These are phyloP conservation scores for Silurus aristotelis DNA, from an alignment of 2,797 vertebrate species.

Conservation along the genomic window DNA sequence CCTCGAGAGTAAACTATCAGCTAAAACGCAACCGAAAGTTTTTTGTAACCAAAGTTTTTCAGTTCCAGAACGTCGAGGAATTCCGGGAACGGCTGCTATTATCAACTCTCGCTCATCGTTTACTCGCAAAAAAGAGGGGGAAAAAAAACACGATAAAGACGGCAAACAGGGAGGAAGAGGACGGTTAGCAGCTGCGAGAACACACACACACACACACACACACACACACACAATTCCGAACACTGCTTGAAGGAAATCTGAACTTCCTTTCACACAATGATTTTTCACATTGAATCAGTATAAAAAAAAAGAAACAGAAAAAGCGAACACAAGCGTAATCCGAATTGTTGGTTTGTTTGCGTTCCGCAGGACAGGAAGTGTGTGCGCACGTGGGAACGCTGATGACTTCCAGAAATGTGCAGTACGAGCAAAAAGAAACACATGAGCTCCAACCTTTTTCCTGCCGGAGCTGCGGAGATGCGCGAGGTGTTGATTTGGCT, in stretches of 20 bases:
- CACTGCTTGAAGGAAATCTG: not conserved
- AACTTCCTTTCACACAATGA: not conserved
- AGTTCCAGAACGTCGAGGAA: slow-evolving; percentile 25
- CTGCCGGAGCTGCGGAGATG: slow-evolving; percentile 66
- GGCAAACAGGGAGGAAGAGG: slow-evolving; percentile 39
- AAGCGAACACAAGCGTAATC: slow-evolving; percentile 64
- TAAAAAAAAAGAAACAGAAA: too few relatives aligned
- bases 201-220: slow-evolving; percentile 70
- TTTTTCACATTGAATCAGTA: slow-evolving; percentile 58
- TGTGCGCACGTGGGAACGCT: slow-evolving; percentile 79
- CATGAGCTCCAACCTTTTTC: slow-evolving; percentile 64
- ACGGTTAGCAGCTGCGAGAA: slow-evolving; percentile 68
- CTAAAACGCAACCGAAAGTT: slow-evolving; percentile 15
- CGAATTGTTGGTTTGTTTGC: slow-evolving; percentile 73
- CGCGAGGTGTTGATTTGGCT: slow-evolving; percentile 51
- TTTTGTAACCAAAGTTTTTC: not conserved
- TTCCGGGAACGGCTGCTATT: slow-evolving; percentile 34
- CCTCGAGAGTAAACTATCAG: slow-evolving; percentile 44
- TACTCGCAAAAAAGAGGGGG: slow-evolving; percentile 68
- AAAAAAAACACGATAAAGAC: slow-evolving; percentile 36
- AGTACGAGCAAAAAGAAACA: not conserved
- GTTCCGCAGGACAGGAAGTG: slow-evolving; percentile 76
- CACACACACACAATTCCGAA: slow-evolving; percentile 61
- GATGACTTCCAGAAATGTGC: slow-evolving; percentile 64
- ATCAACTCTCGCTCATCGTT: slow-evolving; percentile 32